Base-by-base conservation (phyloP, 2,113 vertebrate genomes). In the Smithornis capensis region DNA sequence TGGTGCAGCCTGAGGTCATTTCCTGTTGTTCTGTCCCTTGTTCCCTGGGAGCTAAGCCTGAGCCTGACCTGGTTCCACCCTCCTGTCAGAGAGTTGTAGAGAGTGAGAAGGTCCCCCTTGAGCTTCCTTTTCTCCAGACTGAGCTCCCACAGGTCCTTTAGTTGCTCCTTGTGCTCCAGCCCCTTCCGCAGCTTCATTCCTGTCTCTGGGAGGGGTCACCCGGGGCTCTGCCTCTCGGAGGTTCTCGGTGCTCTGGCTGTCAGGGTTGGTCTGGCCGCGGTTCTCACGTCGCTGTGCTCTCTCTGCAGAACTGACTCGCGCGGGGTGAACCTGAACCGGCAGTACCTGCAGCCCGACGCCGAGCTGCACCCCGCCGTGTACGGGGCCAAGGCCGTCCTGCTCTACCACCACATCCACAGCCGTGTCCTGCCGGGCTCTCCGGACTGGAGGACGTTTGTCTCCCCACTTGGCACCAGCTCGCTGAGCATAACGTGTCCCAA, bases 301-400 rank as follows among this genome's bases (percentile, higher is more conserved):
- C 67, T 27, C 53, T 12, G 42, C 92, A 99, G 99, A 73, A 99
- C 99, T 3, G 99, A 99, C 91, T 99, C 99, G 0, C 98, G 99
- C 1, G 99, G 99, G 23, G 99, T 99, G 68, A 99, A 99, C 92
- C 96, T 99, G 89, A 99, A 99, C 96, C 98, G 99, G 31, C 99
- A 99, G 95, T 99, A 99, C 83, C 97, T 99, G 64, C 98, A 98
- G 92, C 99, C 99, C 3, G 99, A 99, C 7, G 98, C 98, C 0
- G 97, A 98, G 89, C 98, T 99, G 71, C 99, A 99, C 94, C 99
- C 99, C 0, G 99, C 99, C 1, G 99, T 99, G 63, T 99, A 98
- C 2, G 99, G 98, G 12, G 99, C 99, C 74, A 99, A 99, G 87
- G 96, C 99, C 0, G 95, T 99, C 19, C 96, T 99, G 38, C 98